Conservation (phyloP, 2,888 invertebrate species). For the Sicus ferrugineus region DNA sequence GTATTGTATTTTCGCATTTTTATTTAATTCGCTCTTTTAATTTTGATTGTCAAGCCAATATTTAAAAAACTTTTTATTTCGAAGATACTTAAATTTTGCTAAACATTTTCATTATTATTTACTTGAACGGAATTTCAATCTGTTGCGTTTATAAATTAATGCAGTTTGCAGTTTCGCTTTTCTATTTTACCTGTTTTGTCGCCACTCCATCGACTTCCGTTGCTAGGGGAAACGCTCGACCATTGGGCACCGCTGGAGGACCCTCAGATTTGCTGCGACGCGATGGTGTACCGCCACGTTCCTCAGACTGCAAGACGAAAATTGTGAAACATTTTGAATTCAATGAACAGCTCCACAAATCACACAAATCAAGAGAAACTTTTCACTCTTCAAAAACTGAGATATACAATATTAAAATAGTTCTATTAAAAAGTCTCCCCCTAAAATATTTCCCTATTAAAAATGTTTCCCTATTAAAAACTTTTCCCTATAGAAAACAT, state of each 20-base stretch:
- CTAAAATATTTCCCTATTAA: too few relatives aligned
- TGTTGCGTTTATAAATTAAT: background rate
- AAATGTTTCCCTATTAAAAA: too few relatives aligned
- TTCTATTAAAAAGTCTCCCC: too few relatives aligned
- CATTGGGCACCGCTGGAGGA: slow-evolving; percentile 67
- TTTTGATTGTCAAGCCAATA: background rate
- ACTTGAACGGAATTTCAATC: background rate
- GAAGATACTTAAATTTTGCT: too few relatives aligned
- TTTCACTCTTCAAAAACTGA: too few relatives aligned
- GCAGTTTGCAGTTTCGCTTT: too few relatives aligned
- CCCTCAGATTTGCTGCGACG: slow-evolving; percentile 83
- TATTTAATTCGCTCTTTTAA: background rate
- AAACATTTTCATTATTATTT: background rate
- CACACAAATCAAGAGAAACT: too few relatives aligned
- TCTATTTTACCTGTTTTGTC: slow-evolving; percentile 59
- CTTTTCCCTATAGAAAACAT: too few relatives aligned
- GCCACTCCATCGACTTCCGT: slow-evolving; percentile 61
- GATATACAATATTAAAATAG: too few relatives aligned
- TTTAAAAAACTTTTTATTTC: too few relatives aligned
- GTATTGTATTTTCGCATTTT: background rate
- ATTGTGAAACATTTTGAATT: slow-evolving; percentile 1
- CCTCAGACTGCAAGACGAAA: slow-evolving; percentile 72
- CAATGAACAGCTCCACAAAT: too few relatives aligned
- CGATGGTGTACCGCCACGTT: slow-evolving; percentile 73
- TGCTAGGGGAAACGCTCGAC: slow-evolving; percentile 60